Base-by-base conservation (phyloP, 2,113 vertebrate species). In the Nycticryphes semicollaris region DNA sequence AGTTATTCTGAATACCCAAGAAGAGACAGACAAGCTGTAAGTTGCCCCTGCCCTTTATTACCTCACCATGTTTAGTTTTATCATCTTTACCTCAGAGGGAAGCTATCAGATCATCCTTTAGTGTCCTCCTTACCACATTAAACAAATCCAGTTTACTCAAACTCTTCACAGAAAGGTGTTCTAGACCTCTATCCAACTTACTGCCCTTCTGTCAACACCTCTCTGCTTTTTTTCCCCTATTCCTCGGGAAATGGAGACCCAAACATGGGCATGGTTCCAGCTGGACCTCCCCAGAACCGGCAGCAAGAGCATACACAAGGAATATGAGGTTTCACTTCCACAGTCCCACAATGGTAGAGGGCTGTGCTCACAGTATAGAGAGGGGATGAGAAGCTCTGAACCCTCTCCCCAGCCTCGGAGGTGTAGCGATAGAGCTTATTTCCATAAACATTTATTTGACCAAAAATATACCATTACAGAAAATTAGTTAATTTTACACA, bases 221-320 rank as follows among this genome's bases (percentile, higher is more conserved):
- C 15, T n/a, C 9, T 35, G 2, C 0, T 35, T 62, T 37, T 37
- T 35, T 4, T 11, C 3, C 14, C 4, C 9, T 3, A 14, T 37
- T 74, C 10, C 5, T 50, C 23, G 53, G 30, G 31, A 63, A 77
- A 47, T 28, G 22, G 9, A 62, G 19, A 14, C 30, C 2, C 10
- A 67, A 63, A 74, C 7, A 7, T 16, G 33, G 23, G 12, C 19
- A 27, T 5, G 47, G 8, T 37, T 72, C 47, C 50, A 77, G 16
- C 14, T 57, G 15, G 20, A 7, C 12, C 20, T 72, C 10, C 23
- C 5, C 12, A 95, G 43, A 69, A 41, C 31, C 23, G 54, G 30
- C 31, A 78, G 18, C 0, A 1, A 54, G 35, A 54, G 4, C 5
- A 64, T 28, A 95, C 27, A 2, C 53, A 59, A 10, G 6, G 10